These are phyloP conservation scores for Sisyra terminalis DNA, from an alignment of 2,888 invertebrate species.

Conservation along the genomic window DNA sequence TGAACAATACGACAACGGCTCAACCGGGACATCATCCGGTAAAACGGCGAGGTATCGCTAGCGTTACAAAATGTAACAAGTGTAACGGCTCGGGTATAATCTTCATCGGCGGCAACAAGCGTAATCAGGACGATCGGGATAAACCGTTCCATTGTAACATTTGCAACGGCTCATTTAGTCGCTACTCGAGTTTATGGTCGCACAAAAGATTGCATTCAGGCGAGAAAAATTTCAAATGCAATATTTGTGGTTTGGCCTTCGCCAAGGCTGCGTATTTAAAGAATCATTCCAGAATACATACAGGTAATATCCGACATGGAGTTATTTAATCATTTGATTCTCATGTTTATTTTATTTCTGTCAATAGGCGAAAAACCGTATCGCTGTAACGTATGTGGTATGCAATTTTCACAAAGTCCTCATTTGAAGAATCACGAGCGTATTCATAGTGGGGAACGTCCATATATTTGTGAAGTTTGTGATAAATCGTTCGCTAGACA, in stretches of 20 bases:
- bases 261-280: conserved; percentile 83
- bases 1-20: conserved; percentile 2
- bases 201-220: conserved; percentile 76
- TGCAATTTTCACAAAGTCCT: conserved; percentile 81
- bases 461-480: conserved; percentile 77
- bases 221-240: conserved; percentile 75
- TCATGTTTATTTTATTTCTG: not conserved
- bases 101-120: conserved; percentile 51
- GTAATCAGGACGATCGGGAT: conserved; percentile 43
- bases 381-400: conserved; percentile 66
- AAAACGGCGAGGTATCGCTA: conserved; percentile 65
- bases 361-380: conserved; percentile 18
- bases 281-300: conserved; percentile 76
- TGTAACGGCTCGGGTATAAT: conserved; percentile 81
- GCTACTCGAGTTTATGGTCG: conserved; percentile 78
- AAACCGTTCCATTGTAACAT: conserved; percentile 82
- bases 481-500: conserved; percentile 80
- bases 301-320: conserved; percentile 38
- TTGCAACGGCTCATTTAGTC: conserved; percentile 65
- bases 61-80: conserved; percentile 75
- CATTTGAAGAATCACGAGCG: conserved; percentile 80
- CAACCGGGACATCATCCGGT: conserved; percentile 55
- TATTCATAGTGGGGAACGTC: conserved; percentile 75
- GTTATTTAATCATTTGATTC: not conserved
- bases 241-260: conserved; percentile 73